A percentile compares a stretch with the other conserved stretches of the same genome.
phyloP scores from a whole-genome alignment of 2,797 vertebrate species.

The Parotocinclus haroldoi region DNA sequence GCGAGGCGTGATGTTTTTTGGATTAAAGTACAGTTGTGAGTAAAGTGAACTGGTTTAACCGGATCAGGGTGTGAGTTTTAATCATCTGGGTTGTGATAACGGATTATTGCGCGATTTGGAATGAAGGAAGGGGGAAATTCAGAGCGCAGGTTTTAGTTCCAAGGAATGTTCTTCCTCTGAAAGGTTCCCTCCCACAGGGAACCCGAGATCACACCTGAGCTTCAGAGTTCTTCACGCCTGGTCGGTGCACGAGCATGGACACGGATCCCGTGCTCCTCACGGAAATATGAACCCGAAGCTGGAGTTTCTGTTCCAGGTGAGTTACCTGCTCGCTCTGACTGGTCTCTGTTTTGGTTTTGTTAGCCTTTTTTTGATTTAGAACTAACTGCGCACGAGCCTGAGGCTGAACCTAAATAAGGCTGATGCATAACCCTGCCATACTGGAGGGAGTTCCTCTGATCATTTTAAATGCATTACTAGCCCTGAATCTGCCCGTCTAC shows the following conservation, averaged over 20 bases:
- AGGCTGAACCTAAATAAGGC: too few species aligned
- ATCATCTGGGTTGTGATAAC: neutral
- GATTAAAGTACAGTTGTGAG: too few species aligned
- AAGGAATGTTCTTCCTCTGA: neutral
- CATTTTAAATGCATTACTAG: too few species aligned
- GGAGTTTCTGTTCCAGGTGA: conserved; percentile 69
- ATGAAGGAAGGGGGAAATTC: neutral
- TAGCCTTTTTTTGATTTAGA: too few species aligned
- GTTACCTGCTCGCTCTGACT: conserved; percentile 37
- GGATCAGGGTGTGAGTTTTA: too few species aligned
- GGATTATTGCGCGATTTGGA: neutral
- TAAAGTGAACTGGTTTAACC: too few species aligned
- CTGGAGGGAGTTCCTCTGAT: too few species aligned
- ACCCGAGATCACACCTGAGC: conserved; percentile 17
- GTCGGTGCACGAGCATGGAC: conserved; percentile 52
- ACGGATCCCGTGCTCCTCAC: conserved; percentile 60
- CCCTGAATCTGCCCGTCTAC: too few species aligned
- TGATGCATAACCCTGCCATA: too few species aligned
- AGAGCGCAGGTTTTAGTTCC: conserved; percentile 11
- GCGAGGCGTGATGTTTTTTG: too few species aligned
- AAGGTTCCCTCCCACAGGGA: conserved; percentile 12
- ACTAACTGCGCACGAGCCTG: too few species aligned
- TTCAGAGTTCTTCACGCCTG: neutral
- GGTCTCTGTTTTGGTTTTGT: neutral
- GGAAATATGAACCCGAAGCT: conserved; percentile 70